These are phyloP conservation scores for Vulpes lagopus DNA, from an alignment of 2,113 vertebrate genomes.

Conservation along the genomic window DNA sequence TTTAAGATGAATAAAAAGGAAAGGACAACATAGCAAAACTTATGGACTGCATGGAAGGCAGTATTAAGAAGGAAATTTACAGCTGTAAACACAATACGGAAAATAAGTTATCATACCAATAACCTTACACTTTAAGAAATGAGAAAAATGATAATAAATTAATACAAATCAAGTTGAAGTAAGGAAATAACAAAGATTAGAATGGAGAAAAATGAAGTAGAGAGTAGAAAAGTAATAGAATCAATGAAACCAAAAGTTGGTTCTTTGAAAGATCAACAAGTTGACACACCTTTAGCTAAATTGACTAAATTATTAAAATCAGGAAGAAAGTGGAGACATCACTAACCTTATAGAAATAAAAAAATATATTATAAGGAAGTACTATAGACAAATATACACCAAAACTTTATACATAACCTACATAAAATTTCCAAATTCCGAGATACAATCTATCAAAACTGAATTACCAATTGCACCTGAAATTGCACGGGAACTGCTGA, in stretches of 20 bases:
- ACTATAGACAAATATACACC: background rate
- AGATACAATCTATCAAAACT: background rate
- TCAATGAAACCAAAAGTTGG: background rate
- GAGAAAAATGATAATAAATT: background rate
- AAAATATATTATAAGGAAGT: background rate
- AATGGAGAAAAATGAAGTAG: background rate
- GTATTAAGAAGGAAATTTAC: background rate
- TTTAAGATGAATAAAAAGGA: background rate
- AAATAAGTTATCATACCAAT: background rate
- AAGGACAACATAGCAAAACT: background rate
- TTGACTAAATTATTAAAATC: background rate
- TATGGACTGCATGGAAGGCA: background rate
- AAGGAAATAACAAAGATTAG: background rate
- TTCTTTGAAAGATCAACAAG: background rate
- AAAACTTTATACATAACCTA: background rate
- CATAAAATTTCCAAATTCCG: background rate
- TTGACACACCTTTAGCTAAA: background rate
- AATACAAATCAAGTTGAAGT: background rate
- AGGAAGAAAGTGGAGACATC: background rate
- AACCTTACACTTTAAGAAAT: background rate
- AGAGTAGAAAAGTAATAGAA: background rate
- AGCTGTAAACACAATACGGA: background rate
- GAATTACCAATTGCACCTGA: constrained; percentile 99
- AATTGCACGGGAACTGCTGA: constrained; percentile 98
- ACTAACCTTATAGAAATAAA: background rate